phyloP scores from a whole-genome alignment of 2,888 invertebrate genomes.

The Epirrhoe alternata region DNA sequence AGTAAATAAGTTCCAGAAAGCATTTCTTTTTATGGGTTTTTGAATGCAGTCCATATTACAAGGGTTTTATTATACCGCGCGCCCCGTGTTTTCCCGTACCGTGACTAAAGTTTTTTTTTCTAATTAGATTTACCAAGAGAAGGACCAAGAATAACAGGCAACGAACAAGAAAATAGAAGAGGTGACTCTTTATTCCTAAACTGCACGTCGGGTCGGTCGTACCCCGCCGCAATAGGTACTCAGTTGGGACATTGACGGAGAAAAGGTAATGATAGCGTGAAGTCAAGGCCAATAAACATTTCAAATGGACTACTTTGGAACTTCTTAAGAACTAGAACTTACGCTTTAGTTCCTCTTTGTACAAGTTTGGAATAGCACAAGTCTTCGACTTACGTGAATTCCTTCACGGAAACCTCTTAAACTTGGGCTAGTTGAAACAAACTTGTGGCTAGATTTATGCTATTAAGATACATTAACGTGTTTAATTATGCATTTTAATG shows the following conservation, averaged over 20 bases:
- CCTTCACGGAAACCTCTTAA: neutral
- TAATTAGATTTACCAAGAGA: constrained; percentile 87
- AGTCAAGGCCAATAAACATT: neutral
- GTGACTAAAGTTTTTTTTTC: neutral
- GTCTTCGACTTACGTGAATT: neutral
- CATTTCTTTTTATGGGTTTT: too few relatives aligned
- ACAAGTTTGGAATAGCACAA: neutral
- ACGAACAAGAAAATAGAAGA: constrained; percentile 89
- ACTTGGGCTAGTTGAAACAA: neutral
- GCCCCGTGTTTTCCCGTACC: too few relatives aligned
- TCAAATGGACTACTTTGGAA: neutral
- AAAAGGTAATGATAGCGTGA: constrained; percentile 82
- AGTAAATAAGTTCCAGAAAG: too few relatives aligned
- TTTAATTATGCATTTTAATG: too few relatives aligned
- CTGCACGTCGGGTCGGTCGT: constrained; percentile 91
- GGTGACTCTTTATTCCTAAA: constrained; percentile 90
- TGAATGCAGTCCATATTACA: too few relatives aligned
- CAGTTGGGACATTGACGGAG: constrained; percentile 92
- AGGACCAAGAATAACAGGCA: constrained; percentile 90
- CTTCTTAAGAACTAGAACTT: neutral
- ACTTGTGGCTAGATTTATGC: neutral
- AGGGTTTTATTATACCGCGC: too few relatives aligned
- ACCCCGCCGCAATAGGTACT: constrained; percentile 90
- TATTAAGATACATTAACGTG: too few relatives aligned
- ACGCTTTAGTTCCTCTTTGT: neutral